These are phyloP conservation scores for Odontothrips loti DNA, from an alignment of 2,888 invertebrate genomes.

Conservation along the genomic window DNA sequence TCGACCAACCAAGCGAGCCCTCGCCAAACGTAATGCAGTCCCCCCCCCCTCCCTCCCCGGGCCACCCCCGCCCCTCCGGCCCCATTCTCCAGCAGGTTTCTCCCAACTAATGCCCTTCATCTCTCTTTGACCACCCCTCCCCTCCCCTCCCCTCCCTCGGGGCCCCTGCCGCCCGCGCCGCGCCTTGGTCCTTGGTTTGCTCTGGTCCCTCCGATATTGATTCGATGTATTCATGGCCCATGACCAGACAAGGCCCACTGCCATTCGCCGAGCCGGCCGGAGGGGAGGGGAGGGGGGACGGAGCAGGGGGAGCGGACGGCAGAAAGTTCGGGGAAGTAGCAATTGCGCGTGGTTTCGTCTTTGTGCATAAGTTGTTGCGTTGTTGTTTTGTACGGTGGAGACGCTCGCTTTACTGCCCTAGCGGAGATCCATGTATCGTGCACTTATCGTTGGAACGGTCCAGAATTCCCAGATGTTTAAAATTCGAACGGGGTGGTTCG, in stretches of 20 bases:
- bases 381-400: too few species aligned
- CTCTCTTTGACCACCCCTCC: slow-evolving; percentile 9
- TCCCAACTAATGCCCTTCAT: slow-evolving; percentile 17
- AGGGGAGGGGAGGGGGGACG: neutral
- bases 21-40: slow-evolving; percentile 3
- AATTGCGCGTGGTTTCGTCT: too few species aligned
- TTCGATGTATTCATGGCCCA: slow-evolving; percentile 20
- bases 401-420: too few species aligned
- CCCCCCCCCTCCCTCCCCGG: neutral
- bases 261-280: neutral
- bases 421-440: too few species aligned
- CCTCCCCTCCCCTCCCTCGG: neutral
- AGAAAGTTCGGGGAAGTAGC: too few species aligned
- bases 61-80: neutral
- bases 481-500: too few species aligned
- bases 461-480: too few species aligned
- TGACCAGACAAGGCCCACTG: neutral
- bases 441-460: too few species aligned
- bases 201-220: slow-evolving; percentile 13
- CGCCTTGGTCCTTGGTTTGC: neutral
- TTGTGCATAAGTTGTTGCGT: too few species aligned
- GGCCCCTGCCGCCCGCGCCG: neutral
- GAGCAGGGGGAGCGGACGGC: neutral
- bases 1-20: neutral
- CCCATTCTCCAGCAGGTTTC: slow-evolving; percentile 21